These are phyloP conservation scores for Corticium candelabrum DNA, from an alignment of 37 sponge, comb jelly and placozoan species.

Conservation along the genomic window DNA sequence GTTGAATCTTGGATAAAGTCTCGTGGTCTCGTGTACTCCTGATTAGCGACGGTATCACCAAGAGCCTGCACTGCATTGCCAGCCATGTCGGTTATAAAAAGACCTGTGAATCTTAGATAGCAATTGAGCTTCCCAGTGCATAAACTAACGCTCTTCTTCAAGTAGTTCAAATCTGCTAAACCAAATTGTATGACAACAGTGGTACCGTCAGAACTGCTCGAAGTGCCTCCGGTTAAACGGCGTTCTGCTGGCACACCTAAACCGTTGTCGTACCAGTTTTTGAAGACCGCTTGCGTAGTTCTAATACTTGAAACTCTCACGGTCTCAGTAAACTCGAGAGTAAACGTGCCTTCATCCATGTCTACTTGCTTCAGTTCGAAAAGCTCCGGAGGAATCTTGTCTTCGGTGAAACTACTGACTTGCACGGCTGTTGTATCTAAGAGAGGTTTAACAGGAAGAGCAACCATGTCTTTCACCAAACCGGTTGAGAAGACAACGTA, in stretches of 20 bases:
- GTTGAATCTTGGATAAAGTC: conserved; percentile 31
- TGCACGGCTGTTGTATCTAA: neutral
- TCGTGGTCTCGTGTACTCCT: neutral
- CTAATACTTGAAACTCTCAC: conserved; percentile 19
- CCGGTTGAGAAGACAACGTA: conserved; percentile 29
- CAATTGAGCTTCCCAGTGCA: conserved; percentile 35
- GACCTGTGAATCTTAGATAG: conserved; percentile 39
- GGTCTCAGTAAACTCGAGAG: conserved; percentile 48
- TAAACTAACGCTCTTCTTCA: conserved; percentile 30
- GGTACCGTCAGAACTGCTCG: conserved; percentile 8
- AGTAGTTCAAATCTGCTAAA: conserved; percentile 37
- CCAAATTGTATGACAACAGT: neutral
- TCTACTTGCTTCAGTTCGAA: neutral
- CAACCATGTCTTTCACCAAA: conserved; percentile 64
- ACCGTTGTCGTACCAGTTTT: conserved; percentile 2
- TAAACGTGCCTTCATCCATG: conserved; percentile 6
- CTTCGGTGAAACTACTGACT: conserved; percentile 1
- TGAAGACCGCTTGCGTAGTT: conserved; percentile 18
- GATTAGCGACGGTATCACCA: neutral
- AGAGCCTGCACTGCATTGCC: conserved; percentile 36
- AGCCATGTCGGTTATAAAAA: conserved; percentile 45
- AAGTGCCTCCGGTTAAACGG: neutral
- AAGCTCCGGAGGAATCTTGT: neutral
- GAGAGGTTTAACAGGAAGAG: conserved; percentile 22
- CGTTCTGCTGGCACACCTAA: neutral